Conservation (phyloP, 2,888 invertebrate genomes). For the Itoplectis maculator region DNA sequence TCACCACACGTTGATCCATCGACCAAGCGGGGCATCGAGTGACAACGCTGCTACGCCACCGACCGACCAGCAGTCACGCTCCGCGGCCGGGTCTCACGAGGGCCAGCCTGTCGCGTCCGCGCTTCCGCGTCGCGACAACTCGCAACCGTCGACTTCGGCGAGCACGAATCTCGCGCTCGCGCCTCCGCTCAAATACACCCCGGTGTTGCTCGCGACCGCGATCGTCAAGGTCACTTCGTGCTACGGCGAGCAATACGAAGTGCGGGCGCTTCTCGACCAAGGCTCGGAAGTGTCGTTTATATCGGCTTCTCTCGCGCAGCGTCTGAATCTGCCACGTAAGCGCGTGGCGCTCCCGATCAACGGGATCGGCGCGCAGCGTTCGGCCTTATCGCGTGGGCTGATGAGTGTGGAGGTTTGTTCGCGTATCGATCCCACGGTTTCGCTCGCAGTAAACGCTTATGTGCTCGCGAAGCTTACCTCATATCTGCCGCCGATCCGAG, state of each 20-base stretch:
- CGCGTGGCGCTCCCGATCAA: slow-evolving; percentile 14
- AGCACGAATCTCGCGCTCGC: slow-evolving; percentile 26
- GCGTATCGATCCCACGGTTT: neutral
- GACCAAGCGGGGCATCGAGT: neutral
- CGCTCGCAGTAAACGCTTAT: slow-evolving; percentile 24
- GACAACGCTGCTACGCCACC: neutral
- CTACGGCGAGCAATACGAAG: slow-evolving; percentile 37
- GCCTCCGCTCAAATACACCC: neutral
- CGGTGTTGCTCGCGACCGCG: slow-evolving; percentile 41
- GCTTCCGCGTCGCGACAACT: slow-evolving; percentile 6
- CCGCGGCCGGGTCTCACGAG: neutral
- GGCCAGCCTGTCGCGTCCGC: slow-evolving; percentile 5
- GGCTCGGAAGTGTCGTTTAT: slow-evolving; percentile 39
- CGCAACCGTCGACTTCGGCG: slow-evolving; percentile 1
- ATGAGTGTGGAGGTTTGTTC: neutral
- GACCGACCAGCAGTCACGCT: neutral
- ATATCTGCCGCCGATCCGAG: slow-evolving; percentile 33
- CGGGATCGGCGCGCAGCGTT: slow-evolving; percentile 15
- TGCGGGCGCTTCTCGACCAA: slow-evolving; percentile 48
- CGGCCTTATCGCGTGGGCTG: neutral
- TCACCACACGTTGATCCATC: slow-evolving; percentile 28
- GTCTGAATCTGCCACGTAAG: neutral
- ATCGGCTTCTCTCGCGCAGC: slow-evolving; percentile 29
- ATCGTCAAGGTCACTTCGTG: slow-evolving; percentile 30
- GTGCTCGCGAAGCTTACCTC: slow-evolving; percentile 36